Conservation (phyloP, 2,888 invertebrate species). For the Pheosia gnoma region DNA sequence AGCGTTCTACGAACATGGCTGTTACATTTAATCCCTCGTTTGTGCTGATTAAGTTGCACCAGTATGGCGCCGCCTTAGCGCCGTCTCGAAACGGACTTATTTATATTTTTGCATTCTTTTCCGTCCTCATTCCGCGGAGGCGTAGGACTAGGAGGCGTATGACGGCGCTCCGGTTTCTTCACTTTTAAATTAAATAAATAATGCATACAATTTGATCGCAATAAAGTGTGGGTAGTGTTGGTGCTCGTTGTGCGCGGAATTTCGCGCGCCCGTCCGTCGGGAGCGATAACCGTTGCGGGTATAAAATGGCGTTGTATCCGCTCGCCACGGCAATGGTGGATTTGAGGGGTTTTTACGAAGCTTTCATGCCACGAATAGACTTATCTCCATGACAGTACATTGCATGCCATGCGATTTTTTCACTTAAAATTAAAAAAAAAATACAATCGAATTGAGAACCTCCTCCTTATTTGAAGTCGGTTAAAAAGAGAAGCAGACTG, state of each 20-base stretch:
- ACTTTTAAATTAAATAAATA: slow-evolving; percentile 84
- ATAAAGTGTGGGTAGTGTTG: slow-evolving; percentile 76
- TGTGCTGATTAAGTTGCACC: background rate
- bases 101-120: slow-evolving; percentile 44
- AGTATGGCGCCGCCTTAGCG: slow-evolving; percentile 1
- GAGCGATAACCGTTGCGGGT: slow-evolving; percentile 72
- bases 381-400: too few species aligned
- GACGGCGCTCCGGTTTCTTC: slow-evolving; percentile 77
- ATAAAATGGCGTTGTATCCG: slow-evolving; percentile 48
- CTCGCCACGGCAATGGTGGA: background rate
- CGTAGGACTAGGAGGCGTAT: slow-evolving; percentile 51
- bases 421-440: too few species aligned
- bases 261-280: slow-evolving; percentile 66
- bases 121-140: slow-evolving; percentile 33
- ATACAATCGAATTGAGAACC: too few species aligned
- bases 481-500: too few species aligned
- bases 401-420: too few species aligned
- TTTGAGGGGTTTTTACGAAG: background rate
- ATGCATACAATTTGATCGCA: slow-evolving; percentile 82
- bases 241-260: slow-evolving; percentile 68
- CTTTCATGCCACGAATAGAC: background rate
- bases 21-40: too few species aligned
- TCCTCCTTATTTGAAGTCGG: too few species aligned
- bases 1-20: too few species aligned
- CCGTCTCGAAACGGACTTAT: slow-evolving; percentile 23